Evolutionary conservation across 2,888 invertebrate genomes (phyloP).

Genomic region (Drosophila paramelanica): DNA sequence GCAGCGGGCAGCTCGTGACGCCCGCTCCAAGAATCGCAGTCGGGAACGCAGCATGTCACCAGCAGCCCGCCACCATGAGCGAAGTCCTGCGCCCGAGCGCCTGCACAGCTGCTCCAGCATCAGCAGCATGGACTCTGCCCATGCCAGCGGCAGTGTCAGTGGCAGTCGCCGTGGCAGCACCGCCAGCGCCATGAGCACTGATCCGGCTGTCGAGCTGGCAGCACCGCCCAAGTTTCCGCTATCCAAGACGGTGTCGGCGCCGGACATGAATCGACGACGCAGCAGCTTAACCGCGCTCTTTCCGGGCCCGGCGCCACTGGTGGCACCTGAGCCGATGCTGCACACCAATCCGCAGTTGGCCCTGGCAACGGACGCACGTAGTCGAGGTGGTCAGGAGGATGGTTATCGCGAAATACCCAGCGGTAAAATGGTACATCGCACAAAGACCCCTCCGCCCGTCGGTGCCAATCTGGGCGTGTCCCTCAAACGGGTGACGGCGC

Average conservation of each 20-base stretch:
- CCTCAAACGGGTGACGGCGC: conserved; percentile 83
- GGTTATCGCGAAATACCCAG: conserved; percentile 75
- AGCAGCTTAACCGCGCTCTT: conserved; percentile 77
- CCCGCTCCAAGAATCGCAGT: conserved; percentile 59
- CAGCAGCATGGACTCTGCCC: conserved; percentile 75
- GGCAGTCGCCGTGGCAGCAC: conserved; percentile 76
- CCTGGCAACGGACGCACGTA: conserved; percentile 41
- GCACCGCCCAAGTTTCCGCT: conserved; percentile 79
- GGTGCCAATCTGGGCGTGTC: conserved; percentile 82
- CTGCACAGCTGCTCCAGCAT: conserved; percentile 76
- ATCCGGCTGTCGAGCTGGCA: conserved; percentile 31
- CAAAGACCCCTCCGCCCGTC: conserved; percentile 84
- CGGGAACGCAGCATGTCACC: conserved; percentile 75
- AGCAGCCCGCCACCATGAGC: conserved; percentile 52
- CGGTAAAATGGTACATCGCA: conserved; percentile 76
- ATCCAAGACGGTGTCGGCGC: conserved; percentile 80
- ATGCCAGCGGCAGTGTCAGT: conserved; percentile 39
- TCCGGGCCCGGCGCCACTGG: conserved; percentile 79
- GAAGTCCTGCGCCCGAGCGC: conserved; percentile 80
- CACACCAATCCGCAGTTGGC: conserved; percentile 74
- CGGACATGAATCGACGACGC: conserved; percentile 71
- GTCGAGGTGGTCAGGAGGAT: conserved; percentile 57
- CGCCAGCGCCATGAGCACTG: conserved; percentile 59
- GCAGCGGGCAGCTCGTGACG: conserved; percentile 70
- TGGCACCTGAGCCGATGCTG: conserved; percentile 70